Conservation (phyloP, 2,797 vertebrate species). For the Astyanax mexicanus region DNA sequence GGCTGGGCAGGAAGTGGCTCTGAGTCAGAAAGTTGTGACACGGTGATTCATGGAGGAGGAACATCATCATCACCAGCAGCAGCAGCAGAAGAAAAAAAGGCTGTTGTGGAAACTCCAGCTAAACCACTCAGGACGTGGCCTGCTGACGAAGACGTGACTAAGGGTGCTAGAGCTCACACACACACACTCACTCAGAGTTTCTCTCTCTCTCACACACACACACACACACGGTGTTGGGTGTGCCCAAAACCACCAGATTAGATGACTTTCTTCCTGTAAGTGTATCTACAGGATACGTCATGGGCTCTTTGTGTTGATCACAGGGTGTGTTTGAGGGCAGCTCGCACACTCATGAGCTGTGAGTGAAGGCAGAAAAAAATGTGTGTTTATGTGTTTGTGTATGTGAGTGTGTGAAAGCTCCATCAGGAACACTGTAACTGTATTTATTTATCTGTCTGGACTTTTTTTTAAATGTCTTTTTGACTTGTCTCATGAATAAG, state of each 20-base stretch:
- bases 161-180: background rate
- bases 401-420: too few species aligned
- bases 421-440: too few species aligned
- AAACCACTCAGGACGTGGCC: constrained; percentile 26
- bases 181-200: too few species aligned
- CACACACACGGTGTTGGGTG: background rate
- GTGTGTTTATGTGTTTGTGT: too few species aligned
- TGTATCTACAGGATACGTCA: background rate
- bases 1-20: background rate
- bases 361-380: too few species aligned
- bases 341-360: background rate
- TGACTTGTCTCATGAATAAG: constrained; percentile 8
- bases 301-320: background rate
- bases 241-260: background rate
- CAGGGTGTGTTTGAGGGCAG: background rate
- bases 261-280: constrained; percentile 4
- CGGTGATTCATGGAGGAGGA: constrained; percentile 18
- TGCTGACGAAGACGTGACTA: constrained; percentile 21
- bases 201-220: background rate
- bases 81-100: too few species aligned
- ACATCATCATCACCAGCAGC: too few species aligned
- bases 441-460: background rate
- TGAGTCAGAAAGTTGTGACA: background rate
- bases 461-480: background rate
- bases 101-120: constrained; percentile 26